Percentiles rank a stretch among this genome's conserved stretches.
Evolutionary conservation across 1,140 invertebrate genomes (phyloP).

Genomic region (Drosophila mauritiana): DNA sequence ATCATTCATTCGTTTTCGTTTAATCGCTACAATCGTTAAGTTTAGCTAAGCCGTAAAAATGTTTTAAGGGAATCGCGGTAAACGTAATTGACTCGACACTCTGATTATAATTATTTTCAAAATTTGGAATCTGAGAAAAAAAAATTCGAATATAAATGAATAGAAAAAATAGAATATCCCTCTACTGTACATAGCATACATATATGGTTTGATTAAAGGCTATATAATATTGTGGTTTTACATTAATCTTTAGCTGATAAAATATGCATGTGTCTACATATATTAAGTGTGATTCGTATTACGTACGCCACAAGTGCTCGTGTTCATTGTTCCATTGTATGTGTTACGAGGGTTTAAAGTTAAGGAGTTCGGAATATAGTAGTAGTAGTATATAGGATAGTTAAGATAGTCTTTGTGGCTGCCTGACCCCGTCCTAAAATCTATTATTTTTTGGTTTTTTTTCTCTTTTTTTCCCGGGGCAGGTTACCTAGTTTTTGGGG

Average conservation of each 20-base stretch:
- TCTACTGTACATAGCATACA: slow-evolving; percentile 23
- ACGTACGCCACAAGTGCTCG: background rate
- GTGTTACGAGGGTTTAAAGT: slow-evolving; percentile 3
- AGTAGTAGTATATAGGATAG: background rate
- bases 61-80: slow-evolving; percentile 4
- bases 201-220: slow-evolving; percentile 12
- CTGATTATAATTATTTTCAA: background rate
- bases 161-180: background rate
- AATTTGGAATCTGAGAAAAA: slow-evolving; percentile 21
- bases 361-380: slow-evolving; percentile 2
- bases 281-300: background rate
- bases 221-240: slow-evolving; percentile 15
- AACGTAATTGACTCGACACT: slow-evolving; percentile 53
- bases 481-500: slow-evolving; percentile 8
- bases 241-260: slow-evolving; percentile 4
- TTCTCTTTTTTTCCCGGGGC: background rate
- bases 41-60: slow-evolving; percentile 7
- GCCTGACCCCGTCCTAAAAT: slow-evolving; percentile 5
- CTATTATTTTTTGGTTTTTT: background rate
- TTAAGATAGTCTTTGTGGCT: slow-evolving; percentile 24
- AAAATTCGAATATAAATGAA: background rate
- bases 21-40: slow-evolving; percentile 13
- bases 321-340: slow-evolving; percentile 3
- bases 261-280: slow-evolving; percentile 6
- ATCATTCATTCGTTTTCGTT: slow-evolving; percentile 6